A percentile compares a stretch with the other conserved stretches of the same genome.
phyloP scores from a whole-genome alignment of 2,797 vertebrate genomes.

The Dendrocincla fuliginosa region DNA sequence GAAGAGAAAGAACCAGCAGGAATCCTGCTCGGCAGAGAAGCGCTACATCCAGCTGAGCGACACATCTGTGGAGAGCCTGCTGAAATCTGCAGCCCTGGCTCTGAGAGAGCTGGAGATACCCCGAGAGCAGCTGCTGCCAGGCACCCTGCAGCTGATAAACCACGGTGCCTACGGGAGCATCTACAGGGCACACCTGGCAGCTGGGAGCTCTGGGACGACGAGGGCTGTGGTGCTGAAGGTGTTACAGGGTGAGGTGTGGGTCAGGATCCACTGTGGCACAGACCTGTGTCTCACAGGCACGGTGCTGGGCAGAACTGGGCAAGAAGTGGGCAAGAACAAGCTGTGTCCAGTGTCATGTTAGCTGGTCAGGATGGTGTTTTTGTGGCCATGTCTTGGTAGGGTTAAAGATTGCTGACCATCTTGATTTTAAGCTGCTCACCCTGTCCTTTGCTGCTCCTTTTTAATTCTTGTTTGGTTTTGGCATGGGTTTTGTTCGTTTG shows the following conservation, averaged over 20 bases:
- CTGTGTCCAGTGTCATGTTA: neutral
- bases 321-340: neutral
- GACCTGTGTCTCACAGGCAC: neutral
- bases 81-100: slow-evolving; percentile 13
- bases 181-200: slow-evolving; percentile 58
- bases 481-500: neutral
- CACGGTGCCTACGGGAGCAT: slow-evolving; percentile 57
- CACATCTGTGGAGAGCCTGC: slow-evolving; percentile 58
- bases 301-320: neutral
- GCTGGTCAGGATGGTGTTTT: neutral
- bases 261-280: neutral
- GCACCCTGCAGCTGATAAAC: slow-evolving; percentile 53
- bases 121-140: slow-evolving; percentile 55
- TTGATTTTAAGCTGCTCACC: neutral
- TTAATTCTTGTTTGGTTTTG: neutral
- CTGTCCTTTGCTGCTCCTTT: neutral
- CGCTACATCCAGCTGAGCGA: slow-evolving; percentile 44
- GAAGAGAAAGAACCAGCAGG: neutral
- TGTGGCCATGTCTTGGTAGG: neutral
- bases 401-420: neutral
- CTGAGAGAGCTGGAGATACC: slow-evolving; percentile 70
- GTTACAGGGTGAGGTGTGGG: slow-evolving; percentile 52
- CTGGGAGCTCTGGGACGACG: neutral
- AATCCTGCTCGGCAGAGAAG: neutral
- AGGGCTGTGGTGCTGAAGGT: slow-evolving; percentile 70